Conservation (phyloP, 1,140 invertebrate species). For the Cotesia typhae region DNA sequence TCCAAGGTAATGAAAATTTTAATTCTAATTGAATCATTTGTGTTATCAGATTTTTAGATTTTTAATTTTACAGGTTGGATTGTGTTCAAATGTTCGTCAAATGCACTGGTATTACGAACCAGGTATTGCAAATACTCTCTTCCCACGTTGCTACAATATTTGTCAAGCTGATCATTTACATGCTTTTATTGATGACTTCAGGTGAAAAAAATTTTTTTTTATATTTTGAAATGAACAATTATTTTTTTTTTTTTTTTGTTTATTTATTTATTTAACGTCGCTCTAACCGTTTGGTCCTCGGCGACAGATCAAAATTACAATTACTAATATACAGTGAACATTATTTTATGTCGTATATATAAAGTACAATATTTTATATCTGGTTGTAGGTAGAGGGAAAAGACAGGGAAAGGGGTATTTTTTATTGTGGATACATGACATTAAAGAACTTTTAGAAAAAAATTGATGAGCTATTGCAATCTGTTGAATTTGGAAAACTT, state of each 20-base stretch:
- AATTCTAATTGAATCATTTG: neutral
- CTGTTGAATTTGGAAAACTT: too few species aligned
- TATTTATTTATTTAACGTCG: too few species aligned
- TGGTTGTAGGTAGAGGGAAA: too few species aligned
- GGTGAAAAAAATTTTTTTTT: slow-evolving; percentile 43
- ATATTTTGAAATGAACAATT: neutral
- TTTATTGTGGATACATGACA: neutral
- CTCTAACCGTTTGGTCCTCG: too few species aligned
- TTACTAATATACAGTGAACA: too few species aligned
- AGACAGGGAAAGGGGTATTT: too few species aligned
- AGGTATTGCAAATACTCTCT: slow-evolving; percentile 80
- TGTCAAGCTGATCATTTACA: slow-evolving; percentile 86
- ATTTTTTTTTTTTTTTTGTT: too few species aligned
- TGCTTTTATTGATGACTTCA: slow-evolving; percentile 89
- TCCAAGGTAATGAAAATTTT: slow-evolving; percentile 75
- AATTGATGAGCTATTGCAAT: too few species aligned
- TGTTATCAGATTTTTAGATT: neutral
- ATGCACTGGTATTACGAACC: slow-evolving; percentile 90
- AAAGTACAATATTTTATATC: too few species aligned
- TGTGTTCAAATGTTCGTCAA: slow-evolving; percentile 83
- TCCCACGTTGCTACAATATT: slow-evolving; percentile 88
- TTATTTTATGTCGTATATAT: too few species aligned
- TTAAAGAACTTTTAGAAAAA: neutral
- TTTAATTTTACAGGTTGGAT: slow-evolving; percentile 67
- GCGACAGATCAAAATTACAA: too few species aligned